These are phyloP conservation scores for Lissocephala sabroskyi DNA, from an alignment of 2,888 invertebrate species.

Conservation along the genomic window DNA sequence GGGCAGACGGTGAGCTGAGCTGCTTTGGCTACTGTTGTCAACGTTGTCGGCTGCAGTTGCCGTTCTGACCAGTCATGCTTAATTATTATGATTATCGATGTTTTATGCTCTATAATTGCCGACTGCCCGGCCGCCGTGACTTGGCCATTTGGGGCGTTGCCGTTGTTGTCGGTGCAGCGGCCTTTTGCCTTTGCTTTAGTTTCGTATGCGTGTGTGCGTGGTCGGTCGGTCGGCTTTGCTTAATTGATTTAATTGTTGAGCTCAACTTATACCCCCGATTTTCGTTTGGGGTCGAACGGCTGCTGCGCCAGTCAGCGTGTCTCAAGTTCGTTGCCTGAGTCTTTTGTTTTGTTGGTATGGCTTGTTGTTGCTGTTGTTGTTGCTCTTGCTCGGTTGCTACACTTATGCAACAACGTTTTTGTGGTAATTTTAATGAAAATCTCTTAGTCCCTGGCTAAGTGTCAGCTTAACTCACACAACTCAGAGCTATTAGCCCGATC, in stretches of 20 bases:
- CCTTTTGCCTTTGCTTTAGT: not conserved
- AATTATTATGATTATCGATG: constrained; percentile 67
- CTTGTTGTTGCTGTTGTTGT: constrained; percentile 8
- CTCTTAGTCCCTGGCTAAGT: constrained; percentile 40
- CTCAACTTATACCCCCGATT: constrained; percentile 20
- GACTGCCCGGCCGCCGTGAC: constrained; percentile 35
- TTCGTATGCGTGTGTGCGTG: constrained; percentile 1
- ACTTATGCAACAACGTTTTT: constrained; percentile 44
- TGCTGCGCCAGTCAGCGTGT: too few species aligned
- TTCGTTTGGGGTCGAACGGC: constrained; percentile 7
- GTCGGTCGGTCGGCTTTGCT: constrained; percentile 4
- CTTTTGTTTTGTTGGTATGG: constrained; percentile 9
- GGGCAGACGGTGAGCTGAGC: constrained; percentile 1
- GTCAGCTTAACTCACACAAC: constrained; percentile 37
- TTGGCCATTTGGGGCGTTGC: constrained; percentile 39
- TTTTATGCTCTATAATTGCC: constrained; percentile 66
- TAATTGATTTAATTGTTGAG: constrained; percentile 52
- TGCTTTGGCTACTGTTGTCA: constrained; percentile 20
- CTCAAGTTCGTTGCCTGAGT: constrained; percentile 12
- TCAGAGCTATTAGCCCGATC: too few species aligned
- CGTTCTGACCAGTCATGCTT: constrained; percentile 59
- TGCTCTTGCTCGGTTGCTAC: constrained; percentile 23
- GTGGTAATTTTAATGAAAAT: constrained; percentile 43
- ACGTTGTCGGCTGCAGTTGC: constrained; percentile 11
- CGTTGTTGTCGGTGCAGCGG: too few species aligned